phyloP scores from a whole-genome alignment of 2,797 vertebrate species.

The Bradypus variegatus region DNA sequence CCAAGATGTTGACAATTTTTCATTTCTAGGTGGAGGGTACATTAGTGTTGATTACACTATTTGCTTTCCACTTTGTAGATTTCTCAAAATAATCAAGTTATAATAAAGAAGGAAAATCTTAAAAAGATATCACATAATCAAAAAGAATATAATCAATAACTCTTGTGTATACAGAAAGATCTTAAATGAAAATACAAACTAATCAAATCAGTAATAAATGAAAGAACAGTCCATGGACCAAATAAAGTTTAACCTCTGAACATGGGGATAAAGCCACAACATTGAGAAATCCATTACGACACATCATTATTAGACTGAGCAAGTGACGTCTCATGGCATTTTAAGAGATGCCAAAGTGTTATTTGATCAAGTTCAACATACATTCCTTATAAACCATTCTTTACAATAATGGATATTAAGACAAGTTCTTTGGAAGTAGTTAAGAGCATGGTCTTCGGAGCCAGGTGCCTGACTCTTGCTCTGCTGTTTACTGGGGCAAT shows the following conservation, averaged over 20 bases:
- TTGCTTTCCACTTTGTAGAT: background rate
- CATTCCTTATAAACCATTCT: background rate
- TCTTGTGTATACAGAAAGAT: background rate
- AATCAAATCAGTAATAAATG: background rate
- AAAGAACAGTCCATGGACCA: background rate
- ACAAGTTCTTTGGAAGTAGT: background rate
- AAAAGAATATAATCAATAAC: background rate
- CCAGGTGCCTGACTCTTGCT: background rate
- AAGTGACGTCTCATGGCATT: background rate
- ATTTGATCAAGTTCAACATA: background rate
- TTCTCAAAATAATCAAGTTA: background rate
- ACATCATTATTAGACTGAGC: background rate
- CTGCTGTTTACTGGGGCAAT: background rate
- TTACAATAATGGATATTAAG: background rate
- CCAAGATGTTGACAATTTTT: background rate
- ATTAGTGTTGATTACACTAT: background rate
- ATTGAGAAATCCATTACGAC: background rate
- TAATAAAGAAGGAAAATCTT: background rate
- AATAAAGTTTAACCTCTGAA: background rate
- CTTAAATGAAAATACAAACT: background rate
- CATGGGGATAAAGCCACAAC: background rate
- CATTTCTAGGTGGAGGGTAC: background rate
- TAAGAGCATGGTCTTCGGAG: background rate
- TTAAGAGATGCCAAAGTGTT: background rate
- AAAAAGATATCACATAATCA: background rate